Conservation (phyloP, 2,888 invertebrate species). For the Ophion ventricosus region DNA sequence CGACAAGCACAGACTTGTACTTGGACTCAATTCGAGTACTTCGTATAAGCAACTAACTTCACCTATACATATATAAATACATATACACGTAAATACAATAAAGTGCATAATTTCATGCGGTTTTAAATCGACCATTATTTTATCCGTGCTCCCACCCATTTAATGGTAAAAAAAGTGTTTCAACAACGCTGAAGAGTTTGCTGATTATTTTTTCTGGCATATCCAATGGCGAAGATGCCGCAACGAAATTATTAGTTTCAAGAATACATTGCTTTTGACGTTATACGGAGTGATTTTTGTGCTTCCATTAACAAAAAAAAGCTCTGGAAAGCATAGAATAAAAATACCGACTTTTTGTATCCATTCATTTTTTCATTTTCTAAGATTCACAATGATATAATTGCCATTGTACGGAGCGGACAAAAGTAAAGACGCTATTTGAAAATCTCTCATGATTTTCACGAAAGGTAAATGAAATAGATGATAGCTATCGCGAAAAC, state of each 20-base stretch:
- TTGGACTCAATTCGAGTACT: slow-evolving; percentile 76
- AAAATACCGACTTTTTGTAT: neutral
- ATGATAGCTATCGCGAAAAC: neutral
- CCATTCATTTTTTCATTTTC: neutral
- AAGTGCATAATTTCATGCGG: slow-evolving; percentile 79
- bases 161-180: neutral
- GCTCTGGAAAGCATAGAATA: neutral
- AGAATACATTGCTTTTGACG: neutral
- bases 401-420: neutral
- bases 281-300: neutral
- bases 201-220: neutral
- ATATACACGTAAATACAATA: slow-evolving; percentile 73
- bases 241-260: neutral
- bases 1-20: slow-evolving; percentile 72
- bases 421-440: neutral
- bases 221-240: neutral
- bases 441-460: neutral
- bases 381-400: neutral
- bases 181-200: neutral
- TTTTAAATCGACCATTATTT: slow-evolving; percentile 57
- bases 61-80: slow-evolving; percentile 73
- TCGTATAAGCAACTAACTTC: slow-evolving; percentile 76
- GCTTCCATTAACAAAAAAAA: too few relatives aligned
- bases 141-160: slow-evolving; percentile 31
- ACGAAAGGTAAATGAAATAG: neutral